A percentile compares a stretch with the other conserved stretches of the same genome.
Evolutionary conservation across 1,140 invertebrate species (phyloP).

Genomic region (Gryon sp.): DNA sequence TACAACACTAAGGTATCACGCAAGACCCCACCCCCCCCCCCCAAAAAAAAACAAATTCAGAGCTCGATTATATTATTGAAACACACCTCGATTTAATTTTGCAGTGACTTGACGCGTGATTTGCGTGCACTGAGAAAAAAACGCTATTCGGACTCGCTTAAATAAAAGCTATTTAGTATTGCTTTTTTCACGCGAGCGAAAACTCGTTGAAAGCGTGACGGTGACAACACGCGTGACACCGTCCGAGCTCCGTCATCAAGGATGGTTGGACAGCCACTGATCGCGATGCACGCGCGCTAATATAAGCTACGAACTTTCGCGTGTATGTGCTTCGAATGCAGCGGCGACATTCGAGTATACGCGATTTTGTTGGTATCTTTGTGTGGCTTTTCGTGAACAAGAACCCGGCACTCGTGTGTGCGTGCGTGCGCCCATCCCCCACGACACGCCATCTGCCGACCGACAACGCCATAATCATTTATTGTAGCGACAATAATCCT

Average conservation of each 20-base stretch:
- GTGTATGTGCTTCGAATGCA: slow-evolving; percentile 34
- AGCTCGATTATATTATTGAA: slow-evolving; percentile 16
- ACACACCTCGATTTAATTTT: slow-evolving; percentile 9
- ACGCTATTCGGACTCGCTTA: slow-evolving; percentile 24
- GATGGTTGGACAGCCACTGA: slow-evolving; percentile 68
- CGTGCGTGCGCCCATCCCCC: slow-evolving; percentile 16
- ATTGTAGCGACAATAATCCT: slow-evolving; percentile 1
- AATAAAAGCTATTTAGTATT: slow-evolving; percentile 24
- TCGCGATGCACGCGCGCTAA: slow-evolving; percentile 65
- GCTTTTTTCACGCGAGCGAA: slow-evolving; percentile 36
- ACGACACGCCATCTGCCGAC: slow-evolving; percentile 23
- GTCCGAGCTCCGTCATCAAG: slow-evolving; percentile 64
- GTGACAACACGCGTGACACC: slow-evolving; percentile 42
- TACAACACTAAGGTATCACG: too few relatives aligned
- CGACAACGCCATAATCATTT: neutral
- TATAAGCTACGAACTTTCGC: slow-evolving; percentile 66
- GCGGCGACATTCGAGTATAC: slow-evolving; percentile 27
- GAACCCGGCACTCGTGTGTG: slow-evolving; percentile 6
- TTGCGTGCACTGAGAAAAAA: slow-evolving; percentile 10
- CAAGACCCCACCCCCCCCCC: neutral
- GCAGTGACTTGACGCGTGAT: neutral
- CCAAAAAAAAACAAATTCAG: slow-evolving; percentile 3
- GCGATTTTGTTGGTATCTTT: slow-evolving; percentile 34
- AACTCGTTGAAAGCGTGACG: slow-evolving; percentile 31
- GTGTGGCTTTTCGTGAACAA: slow-evolving; percentile 21